These are phyloP conservation scores for Trinectes maculatus DNA, from an alignment of 2,113 vertebrate genomes.

Conservation along the genomic window DNA sequence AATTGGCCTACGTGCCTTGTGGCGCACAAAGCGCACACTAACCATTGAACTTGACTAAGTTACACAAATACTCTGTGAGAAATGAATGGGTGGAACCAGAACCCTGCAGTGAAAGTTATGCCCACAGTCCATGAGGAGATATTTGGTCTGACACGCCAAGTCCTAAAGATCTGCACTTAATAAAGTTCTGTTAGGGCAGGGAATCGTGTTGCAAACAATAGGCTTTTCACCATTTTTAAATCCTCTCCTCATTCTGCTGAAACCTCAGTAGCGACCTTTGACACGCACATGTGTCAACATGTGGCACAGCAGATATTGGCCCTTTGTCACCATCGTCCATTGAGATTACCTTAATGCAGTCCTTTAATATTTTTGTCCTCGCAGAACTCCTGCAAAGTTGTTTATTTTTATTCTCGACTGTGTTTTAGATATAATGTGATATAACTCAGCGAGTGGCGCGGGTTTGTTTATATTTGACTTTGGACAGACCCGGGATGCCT, in stretches of 20 bases:
- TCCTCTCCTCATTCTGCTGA: not conserved
- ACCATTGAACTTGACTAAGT: conserved; percentile 21
- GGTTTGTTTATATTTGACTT: no score
- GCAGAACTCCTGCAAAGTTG: no score
- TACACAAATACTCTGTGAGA: conserved; percentile 16
- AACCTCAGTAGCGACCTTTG: not conserved
- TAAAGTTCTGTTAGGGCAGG: not conserved
- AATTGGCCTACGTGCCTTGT: conserved; percentile 16
- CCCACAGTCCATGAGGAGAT: conserved; percentile 6
- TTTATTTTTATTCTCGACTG: no score
- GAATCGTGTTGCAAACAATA: not conserved
- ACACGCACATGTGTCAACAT: not conserved
- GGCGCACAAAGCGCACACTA: conserved; percentile 10
- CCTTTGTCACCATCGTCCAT: no score
- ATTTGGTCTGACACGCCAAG: not conserved
- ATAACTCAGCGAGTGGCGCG: no score
- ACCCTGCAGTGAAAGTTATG: conserved; percentile 9
- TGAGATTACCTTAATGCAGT: no score
- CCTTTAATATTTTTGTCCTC: no score
- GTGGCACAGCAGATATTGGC: not conserved
- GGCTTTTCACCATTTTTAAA: not conserved
- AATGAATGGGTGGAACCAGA: conserved; percentile 15
- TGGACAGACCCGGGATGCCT: no score
- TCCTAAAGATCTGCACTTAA: conserved; percentile 2
- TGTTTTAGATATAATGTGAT: no score